Evolutionary conservation across 2,888 invertebrate species (phyloP), one percentile per base, ranked within the genome.

Genomic region (Lucinisca nassula): DNA sequence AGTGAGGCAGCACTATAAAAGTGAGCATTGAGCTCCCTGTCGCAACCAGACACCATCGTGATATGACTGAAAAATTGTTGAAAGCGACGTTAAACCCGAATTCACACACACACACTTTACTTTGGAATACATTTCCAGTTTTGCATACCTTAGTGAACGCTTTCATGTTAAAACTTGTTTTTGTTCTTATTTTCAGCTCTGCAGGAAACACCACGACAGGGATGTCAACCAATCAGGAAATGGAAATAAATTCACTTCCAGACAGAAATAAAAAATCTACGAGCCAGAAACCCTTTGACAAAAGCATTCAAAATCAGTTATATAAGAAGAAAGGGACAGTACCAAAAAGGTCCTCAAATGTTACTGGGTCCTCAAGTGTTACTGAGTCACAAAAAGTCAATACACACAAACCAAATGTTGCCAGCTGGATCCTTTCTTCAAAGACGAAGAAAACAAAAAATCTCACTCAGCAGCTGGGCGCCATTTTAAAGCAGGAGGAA

Each of bases 401-500:
- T 21, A 51, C 51, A 10, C 4, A 51, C 51, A 61, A 45, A 45
- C 10, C 45, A 45, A 21, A 21, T 17, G 61, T 21, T 30, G 30
- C 61, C 6, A 21, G 27, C 30, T 27, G 6, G 61, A 61, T 24
- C 1, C 3, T 61, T 32, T 38, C 79, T 30, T 30, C 30, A 12
- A 86, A 75, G 45, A 85, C 77, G 40, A 82, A 70, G 12, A 86
- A 82, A 21, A 51, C 49, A 0, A 82, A 79, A 37, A 67, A 74
- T 24, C 45, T 75, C 32, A 45, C 67, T 73, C 79, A 79, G 58
- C 82, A 83, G 61, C 70, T 86, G 17, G 75, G 86, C n/a, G 38
- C 70, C 6, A 76, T 86, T 8, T 77, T 86, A 24, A 77, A 86
- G 38, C 37, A 80, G 73, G 86, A 86, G 55, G 37, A 79, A 77